Evolutionary conservation across 2,113 vertebrate genomes (phyloP), one percentile per base, ranked within the genome.

Genomic region (Polypterus senegalus): DNA sequence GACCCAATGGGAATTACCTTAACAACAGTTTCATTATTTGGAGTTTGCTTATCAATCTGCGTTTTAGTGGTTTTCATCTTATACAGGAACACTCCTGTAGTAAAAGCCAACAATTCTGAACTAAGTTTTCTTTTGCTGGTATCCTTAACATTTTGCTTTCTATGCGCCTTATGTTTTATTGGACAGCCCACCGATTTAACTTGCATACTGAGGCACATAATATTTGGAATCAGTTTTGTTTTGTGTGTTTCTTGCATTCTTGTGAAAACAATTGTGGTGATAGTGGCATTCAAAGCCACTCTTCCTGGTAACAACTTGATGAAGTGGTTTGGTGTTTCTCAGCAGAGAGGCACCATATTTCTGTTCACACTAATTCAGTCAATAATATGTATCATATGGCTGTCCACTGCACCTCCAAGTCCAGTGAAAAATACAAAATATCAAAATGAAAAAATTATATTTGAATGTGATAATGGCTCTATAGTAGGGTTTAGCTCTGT

Each of bases 391-490:
- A 57, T 58, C 43, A 9, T 63, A 43, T 53, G 60, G 60, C 3
- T 61, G 45, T 43, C 3, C 5, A 63, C 43, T 9, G 47, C 62
- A 58, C 54, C 62, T 10, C 62, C 62, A 44, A 45, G 57, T 47
- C 62, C 62, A 11, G n/a, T 49, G 5, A 63, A 63, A 58, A 63
- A 63, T 10, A 63, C 43, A 3, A 48, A 63, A 6, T 49, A 63
- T 57, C 62, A 63, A 63, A 63, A 43, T 43, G 44, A 7, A 5
- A 74, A 68, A 58, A 74, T 71, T 54, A 67, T 77, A 4, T 73
- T 54, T 53, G 69, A 74, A 61, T 77, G 75, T 65, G 63, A 73
- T 3, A 46, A 71, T 6, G 69, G 72, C 5, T 77, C 75, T 2
- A 69, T 69, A 6, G 47, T 60, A 1, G 71, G 71, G 3, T 77